These are phyloP conservation scores for Myotis planiceps DNA, from an alignment of 2,797 vertebrate species.

Conservation along the genomic window DNA sequence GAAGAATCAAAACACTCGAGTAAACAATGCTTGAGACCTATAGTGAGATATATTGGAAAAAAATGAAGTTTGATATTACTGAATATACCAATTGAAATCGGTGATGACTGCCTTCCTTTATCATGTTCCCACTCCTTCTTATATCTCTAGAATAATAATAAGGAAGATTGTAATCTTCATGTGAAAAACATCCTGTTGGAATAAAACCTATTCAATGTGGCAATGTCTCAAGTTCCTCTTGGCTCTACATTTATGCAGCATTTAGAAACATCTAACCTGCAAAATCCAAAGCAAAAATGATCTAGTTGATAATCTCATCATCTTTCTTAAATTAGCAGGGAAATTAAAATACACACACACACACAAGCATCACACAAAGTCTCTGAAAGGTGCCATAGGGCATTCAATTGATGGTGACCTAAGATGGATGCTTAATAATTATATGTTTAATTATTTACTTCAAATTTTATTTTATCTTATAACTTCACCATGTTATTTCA, in stretches of 20 bases:
- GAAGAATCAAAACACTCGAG: not conserved
- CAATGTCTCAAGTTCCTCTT: not conserved
- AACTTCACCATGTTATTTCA: constrained; percentile 13
- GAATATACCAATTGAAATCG: not conserved
- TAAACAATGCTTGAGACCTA: not conserved
- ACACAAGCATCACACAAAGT: not conserved
- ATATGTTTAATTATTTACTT: not conserved
- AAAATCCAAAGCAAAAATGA: not conserved
- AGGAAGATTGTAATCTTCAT: not conserved
- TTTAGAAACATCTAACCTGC: not conserved
- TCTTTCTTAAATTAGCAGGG: not conserved
- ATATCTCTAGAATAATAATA: not conserved
- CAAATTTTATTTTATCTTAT: not conserved
- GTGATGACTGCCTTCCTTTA: not conserved
- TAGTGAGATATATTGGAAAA: not conserved
- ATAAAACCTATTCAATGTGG: not conserved
- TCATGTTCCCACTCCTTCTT: not conserved
- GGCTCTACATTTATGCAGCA: not conserved
- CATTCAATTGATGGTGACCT: not conserved
- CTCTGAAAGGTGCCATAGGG: not conserved
- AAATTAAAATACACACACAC: not conserved
- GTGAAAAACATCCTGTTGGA: not conserved
- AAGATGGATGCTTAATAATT: not conserved
- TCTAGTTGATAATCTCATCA: not conserved
- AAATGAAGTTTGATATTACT: not conserved